Evolutionary conservation across 2,888 invertebrate genomes (phyloP), one percentile per base, ranked within the genome.

Genomic region (Drosophila planitibia): DNA sequence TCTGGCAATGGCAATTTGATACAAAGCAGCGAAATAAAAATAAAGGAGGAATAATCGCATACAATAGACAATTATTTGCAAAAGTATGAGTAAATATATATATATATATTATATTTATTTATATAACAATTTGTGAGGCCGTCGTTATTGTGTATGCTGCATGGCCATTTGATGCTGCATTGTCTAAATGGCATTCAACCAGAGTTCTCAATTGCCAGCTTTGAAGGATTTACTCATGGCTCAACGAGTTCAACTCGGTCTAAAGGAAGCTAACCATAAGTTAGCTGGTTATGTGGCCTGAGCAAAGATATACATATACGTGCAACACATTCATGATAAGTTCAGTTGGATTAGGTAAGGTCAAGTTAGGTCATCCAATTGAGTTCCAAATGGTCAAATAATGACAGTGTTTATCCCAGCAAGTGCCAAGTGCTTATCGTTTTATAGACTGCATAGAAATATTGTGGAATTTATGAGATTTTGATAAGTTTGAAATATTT

Each of bases 151-250:
- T 60, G 58, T 65, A 61, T 77, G 77, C 82, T 69, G 74, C 86
- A 79, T 66, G 68, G 77, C 61, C 58, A 71, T 82, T 71, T 71
- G 71, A 82, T 78, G 78, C 85, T 84, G 84, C 83, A 84, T 87
- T 87, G 88, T 85, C 66, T 73, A 70, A 81, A 76, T 77, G 83
- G 79, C 81, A 84, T 82, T 81, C 85, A 76, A 69, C 60, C 68
- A 65, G 61, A 69, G 83, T 87, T 81, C 71, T 79, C 80, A 70
- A 76, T 79, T 84, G 76, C 74, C 49, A 54, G 54, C 64, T 80
- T 69, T 80, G 74, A 71, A 61, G 72, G 82, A 70, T 70, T 76
- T 60, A 51, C 57, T 57, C 62, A 70, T 49, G 30, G 39, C 62
- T 39, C 51, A 68, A 37, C 47, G 66, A 76, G 85, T 73, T 83